Percentiles rank a stretch among this genome's conserved stretches.
These are phyloP conservation scores for Monomorium pharaonis DNA, from an alignment of 1,140 invertebrate species.

Conservation along the genomic window DNA sequence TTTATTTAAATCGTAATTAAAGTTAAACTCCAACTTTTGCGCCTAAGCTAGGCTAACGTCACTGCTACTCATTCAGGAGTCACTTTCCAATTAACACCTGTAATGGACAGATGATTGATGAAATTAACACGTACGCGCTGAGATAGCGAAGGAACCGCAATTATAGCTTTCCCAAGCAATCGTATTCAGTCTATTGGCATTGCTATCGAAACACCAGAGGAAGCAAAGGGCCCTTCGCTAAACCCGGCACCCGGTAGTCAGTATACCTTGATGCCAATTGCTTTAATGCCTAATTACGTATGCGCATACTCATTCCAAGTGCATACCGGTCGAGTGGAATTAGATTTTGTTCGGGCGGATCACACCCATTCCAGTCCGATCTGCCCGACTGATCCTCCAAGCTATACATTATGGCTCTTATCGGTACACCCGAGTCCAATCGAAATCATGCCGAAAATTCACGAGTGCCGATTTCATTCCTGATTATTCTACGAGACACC, in stretches of 20 bases:
- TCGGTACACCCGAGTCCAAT: conserved; percentile 36
- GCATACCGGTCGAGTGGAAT: conserved; percentile 26
- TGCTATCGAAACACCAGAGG: background rate
- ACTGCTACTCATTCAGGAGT: background rate
- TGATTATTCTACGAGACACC: conserved; percentile 37
- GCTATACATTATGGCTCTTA: conserved; percentile 59
- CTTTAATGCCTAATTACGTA: conserved; percentile 68
- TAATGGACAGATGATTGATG: background rate
- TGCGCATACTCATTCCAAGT: conserved; percentile 32
- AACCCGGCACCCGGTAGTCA: conserved; percentile 18
- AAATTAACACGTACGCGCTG: background rate
- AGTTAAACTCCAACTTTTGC: background rate
- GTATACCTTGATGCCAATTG: conserved; percentile 36
- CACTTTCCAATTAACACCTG: background rate
- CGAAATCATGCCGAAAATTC: conserved; percentile 55
- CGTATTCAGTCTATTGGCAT: conserved; percentile 14
- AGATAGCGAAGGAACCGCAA: conserved; percentile 13
- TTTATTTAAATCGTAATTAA: background rate
- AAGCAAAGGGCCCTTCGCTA: conserved; percentile 37
- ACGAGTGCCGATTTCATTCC: conserved; percentile 31
- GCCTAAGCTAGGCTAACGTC: background rate
- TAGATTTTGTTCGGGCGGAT: conserved; percentile 55
- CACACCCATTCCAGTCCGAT: conserved; percentile 5
- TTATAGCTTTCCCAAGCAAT: conserved; percentile 34
- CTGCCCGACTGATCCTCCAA: conserved; percentile 49